Evolutionary conservation across 2,113 vertebrate genomes (phyloP).

Genomic region (Syrrhaptes paradoxus): DNA sequence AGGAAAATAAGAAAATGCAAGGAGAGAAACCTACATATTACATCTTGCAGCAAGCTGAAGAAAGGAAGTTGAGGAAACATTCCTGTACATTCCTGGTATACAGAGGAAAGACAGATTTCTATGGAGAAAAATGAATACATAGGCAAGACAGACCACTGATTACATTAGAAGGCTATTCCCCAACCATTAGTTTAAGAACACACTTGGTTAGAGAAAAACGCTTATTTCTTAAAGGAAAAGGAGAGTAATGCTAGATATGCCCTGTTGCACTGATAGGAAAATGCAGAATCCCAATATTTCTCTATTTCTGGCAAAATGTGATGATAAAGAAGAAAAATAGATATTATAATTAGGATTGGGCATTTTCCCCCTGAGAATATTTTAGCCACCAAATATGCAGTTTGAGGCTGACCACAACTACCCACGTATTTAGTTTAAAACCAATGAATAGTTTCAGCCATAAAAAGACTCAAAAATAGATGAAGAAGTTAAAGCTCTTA

Average conservation of each 20-base stretch:
- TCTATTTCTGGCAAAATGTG: neutral
- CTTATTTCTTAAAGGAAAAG: neutral
- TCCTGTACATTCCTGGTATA: neutral
- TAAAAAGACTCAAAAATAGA: neutral
- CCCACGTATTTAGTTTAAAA: neutral
- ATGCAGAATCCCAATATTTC: neutral
- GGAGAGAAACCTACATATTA: neutral
- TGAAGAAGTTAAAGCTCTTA: neutral
- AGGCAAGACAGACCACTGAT: neutral
- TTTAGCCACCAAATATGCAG: neutral
- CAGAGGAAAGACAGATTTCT: neutral
- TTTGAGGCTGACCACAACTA: conserved; percentile 21
- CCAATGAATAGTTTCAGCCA: neutral
- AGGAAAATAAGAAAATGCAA: conserved; percentile 57
- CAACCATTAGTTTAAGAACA: neutral
- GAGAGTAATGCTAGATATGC: neutral
- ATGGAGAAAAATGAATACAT: neutral
- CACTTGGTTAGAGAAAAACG: neutral
- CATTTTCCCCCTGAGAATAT: neutral
- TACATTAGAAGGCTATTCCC: neutral
- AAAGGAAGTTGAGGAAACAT: conserved; percentile 30
- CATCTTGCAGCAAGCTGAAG: neutral
- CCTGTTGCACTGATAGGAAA: neutral
- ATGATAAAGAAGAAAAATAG: neutral
- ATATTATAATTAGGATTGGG: neutral